A percentile compares a stretch with the other conserved stretches of the same genome.
phyloP scores from a whole-genome alignment of 2,888 invertebrate genomes.

The Eurytoma californica region DNA sequence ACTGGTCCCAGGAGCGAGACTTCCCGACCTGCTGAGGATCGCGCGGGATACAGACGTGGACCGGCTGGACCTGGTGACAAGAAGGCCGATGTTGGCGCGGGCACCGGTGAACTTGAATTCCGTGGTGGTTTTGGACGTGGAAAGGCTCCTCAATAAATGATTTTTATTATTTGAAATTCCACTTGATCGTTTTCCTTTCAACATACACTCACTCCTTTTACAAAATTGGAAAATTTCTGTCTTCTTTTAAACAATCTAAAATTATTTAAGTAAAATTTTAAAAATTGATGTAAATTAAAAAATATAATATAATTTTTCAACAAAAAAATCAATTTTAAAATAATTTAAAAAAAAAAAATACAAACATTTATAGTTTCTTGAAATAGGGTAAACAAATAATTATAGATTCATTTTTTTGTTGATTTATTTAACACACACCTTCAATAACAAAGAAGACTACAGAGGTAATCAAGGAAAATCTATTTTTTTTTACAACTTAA shows the following conservation, averaged over 20 bases:
- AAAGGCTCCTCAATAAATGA: slow-evolving; percentile 69
- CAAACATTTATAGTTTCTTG: background rate
- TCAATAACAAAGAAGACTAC: slow-evolving; percentile 41
- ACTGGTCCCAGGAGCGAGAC: slow-evolving; percentile 82
- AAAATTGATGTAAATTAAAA: background rate
- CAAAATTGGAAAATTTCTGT: background rate
- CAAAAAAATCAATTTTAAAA: background rate
- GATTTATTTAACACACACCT: slow-evolving; percentile 38
- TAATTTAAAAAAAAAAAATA: too few species aligned
- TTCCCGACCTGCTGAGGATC: slow-evolving; percentile 87
- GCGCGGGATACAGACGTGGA: slow-evolving; percentile 88
- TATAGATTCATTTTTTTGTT: slow-evolving; percentile 29
- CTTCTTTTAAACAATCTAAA: background rate
- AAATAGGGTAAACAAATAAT: slow-evolving; percentile 30
- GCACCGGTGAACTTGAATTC: slow-evolving; percentile 94
- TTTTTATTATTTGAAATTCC: slow-evolving; percentile 54
- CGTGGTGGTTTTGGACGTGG: slow-evolving; percentile 76
- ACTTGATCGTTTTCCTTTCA: background rate
- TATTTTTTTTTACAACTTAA: slow-evolving; percentile 33
- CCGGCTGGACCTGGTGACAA: slow-evolving; percentile 88
- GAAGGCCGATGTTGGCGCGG: slow-evolving; percentile 97
- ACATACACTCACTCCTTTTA: background rate
- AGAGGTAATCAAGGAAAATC: slow-evolving; percentile 26
- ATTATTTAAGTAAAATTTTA: background rate
- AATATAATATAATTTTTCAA: background rate